phyloP scores from a whole-genome alignment of 2,113 vertebrate species.

The Seriola rivoliana region DNA sequence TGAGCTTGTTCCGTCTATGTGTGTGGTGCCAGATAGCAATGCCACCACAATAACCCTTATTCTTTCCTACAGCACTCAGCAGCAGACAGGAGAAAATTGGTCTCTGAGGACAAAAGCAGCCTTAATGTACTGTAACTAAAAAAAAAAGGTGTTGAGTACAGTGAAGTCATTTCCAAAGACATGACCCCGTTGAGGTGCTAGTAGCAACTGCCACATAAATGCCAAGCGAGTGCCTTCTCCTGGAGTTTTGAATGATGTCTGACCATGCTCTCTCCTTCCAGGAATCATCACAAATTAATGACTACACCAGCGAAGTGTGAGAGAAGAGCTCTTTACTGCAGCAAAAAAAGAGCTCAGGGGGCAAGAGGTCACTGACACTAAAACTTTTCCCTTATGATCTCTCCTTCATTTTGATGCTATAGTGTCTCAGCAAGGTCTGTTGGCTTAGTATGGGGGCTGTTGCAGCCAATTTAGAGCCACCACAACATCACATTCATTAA shows the following conservation, averaged over 20 bases:
- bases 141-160: slow-evolving; percentile 26
- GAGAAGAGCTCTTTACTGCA: slow-evolving; percentile 30
- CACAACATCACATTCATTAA: slow-evolving; percentile 34
- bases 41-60: slow-evolving; percentile 9
- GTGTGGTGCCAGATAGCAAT: slow-evolving; percentile 18
- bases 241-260: slow-evolving; percentile 28
- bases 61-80: slow-evolving; percentile 28
- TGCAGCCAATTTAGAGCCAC: background rate
- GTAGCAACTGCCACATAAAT: slow-evolving; percentile 37
- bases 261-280: slow-evolving; percentile 43
- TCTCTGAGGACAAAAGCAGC: slow-evolving; percentile 53
- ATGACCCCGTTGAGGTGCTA: slow-evolving; percentile 18
- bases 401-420: background rate
- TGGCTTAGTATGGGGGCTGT: background rate
- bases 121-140: slow-evolving; percentile 49
- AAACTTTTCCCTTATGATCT: background rate
- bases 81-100: slow-evolving; percentile 57
- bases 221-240: slow-evolving; percentile 22
- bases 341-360: background rate
- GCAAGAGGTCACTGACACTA: slow-evolving; percentile 34
- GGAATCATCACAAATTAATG: slow-evolving; percentile 63
- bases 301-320: slow-evolving; percentile 40
- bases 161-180: slow-evolving; percentile 45
- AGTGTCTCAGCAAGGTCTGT: background rate
- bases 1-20: slow-evolving; percentile 28